Conservation (phyloP, 2,888 invertebrate genomes). For the Drosophila diplacantha region DNA sequence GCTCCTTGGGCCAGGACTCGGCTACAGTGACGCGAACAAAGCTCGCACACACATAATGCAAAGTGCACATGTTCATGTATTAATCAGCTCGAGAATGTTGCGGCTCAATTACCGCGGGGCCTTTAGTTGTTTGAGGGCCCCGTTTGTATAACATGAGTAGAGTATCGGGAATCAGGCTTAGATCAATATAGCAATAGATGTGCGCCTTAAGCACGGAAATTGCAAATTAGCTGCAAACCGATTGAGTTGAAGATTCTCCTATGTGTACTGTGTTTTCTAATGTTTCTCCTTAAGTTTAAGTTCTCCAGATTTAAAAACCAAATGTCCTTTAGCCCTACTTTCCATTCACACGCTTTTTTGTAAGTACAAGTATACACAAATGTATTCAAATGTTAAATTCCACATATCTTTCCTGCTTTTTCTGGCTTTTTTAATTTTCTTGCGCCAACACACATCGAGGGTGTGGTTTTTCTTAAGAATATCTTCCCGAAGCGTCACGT, state of each 20-base stretch:
- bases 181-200: neutral
- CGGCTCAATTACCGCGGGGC: conserved; percentile 58
- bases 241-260: too few species aligned
- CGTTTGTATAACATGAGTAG: conserved; percentile 6
- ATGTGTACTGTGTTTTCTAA: neutral
- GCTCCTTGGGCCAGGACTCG: conserved; percentile 3
- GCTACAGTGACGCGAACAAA: conserved; percentile 38
- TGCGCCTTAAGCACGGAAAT: neutral
- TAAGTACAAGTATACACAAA: neutral
- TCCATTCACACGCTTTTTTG: neutral
- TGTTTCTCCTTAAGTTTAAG: neutral
- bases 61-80: conserved; percentile 38
- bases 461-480: conserved; percentile 26
- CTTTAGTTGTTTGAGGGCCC: conserved; percentile 44
- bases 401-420: conserved; percentile 1
- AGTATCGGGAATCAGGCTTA: conserved; percentile 30
- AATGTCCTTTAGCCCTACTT: neutral
- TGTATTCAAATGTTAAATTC: conserved; percentile 7
- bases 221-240: neutral
- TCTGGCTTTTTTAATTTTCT: conserved; percentile 25
- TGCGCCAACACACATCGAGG: conserved; percentile 36
- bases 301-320: neutral
- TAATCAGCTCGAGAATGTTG: conserved; percentile 64
- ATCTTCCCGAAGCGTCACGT: conserved; percentile 58
- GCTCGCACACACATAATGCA: conserved; percentile 31